Base-by-base conservation (phyloP, 2,888 invertebrate genomes). In the Mongoloraphidia duomilia region DNA sequence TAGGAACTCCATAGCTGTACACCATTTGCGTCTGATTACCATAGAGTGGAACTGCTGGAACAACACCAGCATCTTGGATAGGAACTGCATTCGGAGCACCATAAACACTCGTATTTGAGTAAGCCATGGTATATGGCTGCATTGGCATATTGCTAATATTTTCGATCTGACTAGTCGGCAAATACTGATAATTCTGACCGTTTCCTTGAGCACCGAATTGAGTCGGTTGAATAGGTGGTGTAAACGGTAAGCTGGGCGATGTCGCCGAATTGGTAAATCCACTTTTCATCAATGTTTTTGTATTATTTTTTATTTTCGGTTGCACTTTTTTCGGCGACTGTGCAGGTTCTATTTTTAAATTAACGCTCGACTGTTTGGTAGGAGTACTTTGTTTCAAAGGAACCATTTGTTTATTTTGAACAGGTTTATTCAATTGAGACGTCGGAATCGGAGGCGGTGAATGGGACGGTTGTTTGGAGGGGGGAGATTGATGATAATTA, bases 181-280 rank as follows among this genome's bases (percentile, higher is more conserved):
- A 38, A 46, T 53, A 55, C 43, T 54, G 59, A 41, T 55, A 56
- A 43, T 26, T 26, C 26, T 26, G 26, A 26, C 26, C 26, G 26
- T 26, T 26, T 6, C 26, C 26, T 26, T 26, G 26, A 26, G 43
- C 13, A 9, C 10, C 13, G 14, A 34, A 38, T n/a, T 42, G 42
- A 9, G 14, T n/a, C 42, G 9, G 42, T 9, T 12, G 12, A 14
- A 36, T 40, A 0, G 48, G 48, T 11, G 47, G 47, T 34, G 48
- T 42, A 61, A 65, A 13, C 33, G 67, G 68, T 54, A 67, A 57
- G 54, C 62, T 67, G 9, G 67, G 67, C 56, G 67, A 67, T 1
- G 68, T 68, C 3, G 68, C 60, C 50, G 61, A 62, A 53, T 65
- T 64, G 8, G 61, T 65, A 10, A 64, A 48, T 36, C 55, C 56